Conservation (phyloP, 2,797 vertebrate genomes). For the Limnodromus scolopaceus region DNA sequence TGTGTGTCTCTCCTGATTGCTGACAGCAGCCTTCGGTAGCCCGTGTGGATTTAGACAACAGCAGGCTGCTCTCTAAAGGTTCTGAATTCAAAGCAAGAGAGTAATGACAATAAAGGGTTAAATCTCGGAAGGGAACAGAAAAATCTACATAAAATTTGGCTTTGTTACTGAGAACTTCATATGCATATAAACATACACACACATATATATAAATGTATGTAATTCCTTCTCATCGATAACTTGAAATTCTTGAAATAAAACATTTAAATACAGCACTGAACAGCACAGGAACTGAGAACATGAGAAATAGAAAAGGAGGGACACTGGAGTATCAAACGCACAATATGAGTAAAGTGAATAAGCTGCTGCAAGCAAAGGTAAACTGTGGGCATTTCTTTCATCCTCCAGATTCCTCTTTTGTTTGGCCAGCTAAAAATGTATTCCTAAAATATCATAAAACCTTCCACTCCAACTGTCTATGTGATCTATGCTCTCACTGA, state of each 20-base stretch:
- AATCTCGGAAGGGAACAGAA: not conserved
- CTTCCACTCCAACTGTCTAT: not conserved
- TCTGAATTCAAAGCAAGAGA: not conserved
- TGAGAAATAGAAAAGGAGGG: not conserved
- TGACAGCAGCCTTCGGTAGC: not conserved
- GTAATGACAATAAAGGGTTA: not conserved
- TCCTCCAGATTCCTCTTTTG: not conserved
- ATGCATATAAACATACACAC: fast-evolving
- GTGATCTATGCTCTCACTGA: not conserved
- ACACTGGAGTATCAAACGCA: not conserved
- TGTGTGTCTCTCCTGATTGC: not conserved
- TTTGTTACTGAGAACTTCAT: not conserved
- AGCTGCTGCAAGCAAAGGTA: not conserved
- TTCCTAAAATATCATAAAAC: conserved; percentile 17
- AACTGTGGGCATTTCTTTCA: not conserved
- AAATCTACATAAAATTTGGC: not conserved
- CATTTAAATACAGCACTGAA: not conserved
- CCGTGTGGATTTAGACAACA: not conserved
- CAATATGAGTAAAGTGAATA: not conserved
- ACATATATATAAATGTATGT: not conserved
- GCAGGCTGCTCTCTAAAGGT: not conserved
- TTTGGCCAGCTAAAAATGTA: not conserved
- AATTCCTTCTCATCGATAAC: not conserved
- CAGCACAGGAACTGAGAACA: not conserved
- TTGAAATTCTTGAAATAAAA: not conserved